A percentile compares a stretch with the other conserved stretches of the same genome.
Evolutionary conservation across 1,140 invertebrate species (phyloP).

Genomic region (Nasonia vitripennis): DNA sequence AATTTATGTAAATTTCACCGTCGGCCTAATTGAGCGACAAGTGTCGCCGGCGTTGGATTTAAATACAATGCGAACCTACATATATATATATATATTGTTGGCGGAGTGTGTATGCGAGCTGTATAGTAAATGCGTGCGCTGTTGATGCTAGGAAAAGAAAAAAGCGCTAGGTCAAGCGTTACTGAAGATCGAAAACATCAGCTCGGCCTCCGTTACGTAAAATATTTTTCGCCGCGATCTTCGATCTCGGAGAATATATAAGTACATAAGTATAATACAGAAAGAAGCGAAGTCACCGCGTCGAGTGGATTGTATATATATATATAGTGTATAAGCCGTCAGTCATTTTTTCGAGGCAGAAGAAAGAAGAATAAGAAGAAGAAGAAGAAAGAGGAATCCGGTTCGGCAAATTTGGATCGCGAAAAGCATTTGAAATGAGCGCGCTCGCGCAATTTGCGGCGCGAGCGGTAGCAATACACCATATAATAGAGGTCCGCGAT

Average conservation of each 20-base stretch:
- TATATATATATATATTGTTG: not conserved
- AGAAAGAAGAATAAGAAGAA: no score
- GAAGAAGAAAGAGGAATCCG: not conserved
- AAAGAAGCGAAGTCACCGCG: no score
- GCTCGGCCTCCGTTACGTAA: no score
- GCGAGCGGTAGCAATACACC: no score
- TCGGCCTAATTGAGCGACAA: not conserved
- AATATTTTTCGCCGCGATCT: no score
- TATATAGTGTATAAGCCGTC: no score
- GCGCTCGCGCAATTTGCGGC: not conserved
- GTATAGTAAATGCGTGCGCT: no score
- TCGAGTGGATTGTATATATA: no score
- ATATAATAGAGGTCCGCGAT: not conserved
- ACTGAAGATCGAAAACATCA: no score
- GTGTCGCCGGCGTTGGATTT: not conserved
- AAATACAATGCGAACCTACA: slow-evolving; percentile 30
- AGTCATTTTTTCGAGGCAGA: no score
- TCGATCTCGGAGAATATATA: no score
- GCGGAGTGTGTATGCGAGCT: not conserved
- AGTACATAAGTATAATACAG: no score
- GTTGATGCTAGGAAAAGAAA: not conserved
- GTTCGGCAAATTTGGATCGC: not conserved
- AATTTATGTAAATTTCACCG: slow-evolving; percentile 1
- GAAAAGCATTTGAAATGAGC: slow-evolving; percentile 1
- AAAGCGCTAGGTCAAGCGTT: slow-evolving; percentile 26